These are phyloP conservation scores for Condylura cristata DNA, from an alignment of 2,113 vertebrate species.

Conservation along the genomic window DNA sequence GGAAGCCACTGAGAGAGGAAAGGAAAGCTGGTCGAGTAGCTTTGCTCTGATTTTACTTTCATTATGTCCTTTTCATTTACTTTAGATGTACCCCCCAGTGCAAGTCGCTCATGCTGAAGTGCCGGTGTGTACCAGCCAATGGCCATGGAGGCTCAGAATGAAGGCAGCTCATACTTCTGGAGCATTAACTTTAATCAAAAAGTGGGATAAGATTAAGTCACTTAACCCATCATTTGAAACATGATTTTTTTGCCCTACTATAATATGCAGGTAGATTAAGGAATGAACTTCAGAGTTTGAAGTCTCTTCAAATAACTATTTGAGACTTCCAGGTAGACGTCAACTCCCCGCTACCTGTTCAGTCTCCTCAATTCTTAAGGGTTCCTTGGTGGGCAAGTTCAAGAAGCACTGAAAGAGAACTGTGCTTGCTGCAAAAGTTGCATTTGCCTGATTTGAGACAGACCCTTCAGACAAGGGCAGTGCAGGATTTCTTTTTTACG, in stretches of 20 bases:
- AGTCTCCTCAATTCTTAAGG: not conserved
- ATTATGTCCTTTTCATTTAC: not conserved
- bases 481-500: constrained; percentile 38
- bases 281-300: not conserved
- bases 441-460: not conserved
- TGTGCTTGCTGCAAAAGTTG: not conserved
- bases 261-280: not conserved
- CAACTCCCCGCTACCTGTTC: not conserved
- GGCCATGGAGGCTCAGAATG: not conserved
- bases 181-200: not conserved
- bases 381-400: not conserved
- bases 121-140: not conserved
- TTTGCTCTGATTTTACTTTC: constrained; percentile 48
- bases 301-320: constrained; percentile 34
- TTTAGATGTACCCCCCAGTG: not conserved
- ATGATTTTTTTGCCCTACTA: not conserved
- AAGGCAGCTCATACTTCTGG: not conserved
- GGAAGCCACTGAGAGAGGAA: not conserved
- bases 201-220: not conserved
- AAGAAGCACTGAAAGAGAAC: not conserved
- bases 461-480: not conserved
- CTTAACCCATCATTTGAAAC: constrained; percentile 8
- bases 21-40: not conserved
- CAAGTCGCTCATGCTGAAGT: not conserved
- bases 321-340: not conserved